Evolutionary conservation across 2,888 invertebrate species (phyloP), one percentile per base, ranked within the genome.

Genomic region (Drosophila antonietae): DNA sequence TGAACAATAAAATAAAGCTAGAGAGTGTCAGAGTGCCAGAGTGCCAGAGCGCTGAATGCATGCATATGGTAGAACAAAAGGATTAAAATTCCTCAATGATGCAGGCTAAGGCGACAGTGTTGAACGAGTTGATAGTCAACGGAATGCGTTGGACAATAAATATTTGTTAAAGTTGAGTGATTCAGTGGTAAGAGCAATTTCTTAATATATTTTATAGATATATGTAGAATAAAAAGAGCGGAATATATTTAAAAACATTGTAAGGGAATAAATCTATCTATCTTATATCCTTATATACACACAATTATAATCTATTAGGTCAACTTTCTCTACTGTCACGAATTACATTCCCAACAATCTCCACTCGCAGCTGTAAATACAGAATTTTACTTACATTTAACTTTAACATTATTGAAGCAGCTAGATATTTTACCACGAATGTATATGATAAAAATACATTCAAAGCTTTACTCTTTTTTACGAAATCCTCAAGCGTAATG

Each of bases 401-500:
- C 58, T 12, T 10, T 9, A 15, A 28, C n/a, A 58, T 8, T 46
- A n/a, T 23, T 4, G 4, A 8, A n/a, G 7, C 37, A 18, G 46
- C 37, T n/a, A 23, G 20, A 23, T 14, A 49, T 28, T 59, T 49
- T 49, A 35, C 0, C 18, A 9, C 8, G 18, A 47, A 55, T 31
- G n/a, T 31, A 28, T 28, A 23, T 6, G 37, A 23, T 31, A 18
- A 49, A 52, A 51, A 39, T 57, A 18, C 46, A 58, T 57, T 66
- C 31, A 37, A 12, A 18, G 44, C 66, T n/a, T 57, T 15, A 41
- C 46, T 37, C 56, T 12, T 35, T 35, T 58, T 35, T 6, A 28
- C 28, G 7, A 43, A 60, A 55, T 20, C 59, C 68, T 23, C 51
- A 53, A 41, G 33, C 49, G 49, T 31, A 59, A 69, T 44, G 39